Percentiles rank a stretch among this genome's conserved stretches.
Evolutionary conservation across 2,797 vertebrate genomes (phyloP).

Genomic region (Chelmon rostratus): DNA sequence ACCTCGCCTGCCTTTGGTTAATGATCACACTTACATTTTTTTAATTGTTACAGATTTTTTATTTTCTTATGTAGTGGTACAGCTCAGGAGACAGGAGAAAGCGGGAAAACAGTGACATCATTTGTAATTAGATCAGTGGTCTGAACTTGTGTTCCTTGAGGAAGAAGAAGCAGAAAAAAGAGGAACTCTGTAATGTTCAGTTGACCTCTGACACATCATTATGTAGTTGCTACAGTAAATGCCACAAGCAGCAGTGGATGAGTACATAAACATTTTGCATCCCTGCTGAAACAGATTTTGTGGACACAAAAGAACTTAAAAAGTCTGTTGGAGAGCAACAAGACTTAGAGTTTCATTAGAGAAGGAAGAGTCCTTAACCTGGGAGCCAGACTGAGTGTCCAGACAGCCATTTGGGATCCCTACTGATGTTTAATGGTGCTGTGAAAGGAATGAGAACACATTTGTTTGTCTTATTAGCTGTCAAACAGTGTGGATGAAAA

Average conservation of each 20-base stretch:
- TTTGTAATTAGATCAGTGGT: slow-evolving; percentile 23
- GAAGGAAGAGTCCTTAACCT: too few relatives aligned
- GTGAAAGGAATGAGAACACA: neutral
- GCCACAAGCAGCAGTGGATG: neutral
- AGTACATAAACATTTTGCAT: slow-evolving; percentile 4
- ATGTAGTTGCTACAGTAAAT: neutral
- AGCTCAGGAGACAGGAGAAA: neutral
- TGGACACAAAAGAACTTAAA: neutral
- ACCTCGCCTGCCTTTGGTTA: neutral
- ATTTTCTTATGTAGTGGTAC: neutral
- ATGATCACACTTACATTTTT: neutral
- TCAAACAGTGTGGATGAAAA: neutral
- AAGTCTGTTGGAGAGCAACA: neutral
- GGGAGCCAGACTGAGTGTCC: neutral
- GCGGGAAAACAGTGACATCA: slow-evolving; percentile 50
- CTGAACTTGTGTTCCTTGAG: neutral
- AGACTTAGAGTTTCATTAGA: neutral
- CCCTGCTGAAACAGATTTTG: neutral
- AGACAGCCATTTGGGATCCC: slow-evolving; percentile 12
- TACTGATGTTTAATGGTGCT: neutral
- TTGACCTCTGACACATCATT: neutral
- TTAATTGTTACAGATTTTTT: neutral
- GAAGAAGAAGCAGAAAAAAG: neutral
- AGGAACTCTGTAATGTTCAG: neutral
- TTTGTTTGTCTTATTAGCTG: neutral